A percentile compares a stretch with the other conserved stretches of the same genome.
These are phyloP conservation scores for Dendrolimus kikuchii DNA, from an alignment of 1,140 invertebrate genomes.

Conservation along the genomic window DNA sequence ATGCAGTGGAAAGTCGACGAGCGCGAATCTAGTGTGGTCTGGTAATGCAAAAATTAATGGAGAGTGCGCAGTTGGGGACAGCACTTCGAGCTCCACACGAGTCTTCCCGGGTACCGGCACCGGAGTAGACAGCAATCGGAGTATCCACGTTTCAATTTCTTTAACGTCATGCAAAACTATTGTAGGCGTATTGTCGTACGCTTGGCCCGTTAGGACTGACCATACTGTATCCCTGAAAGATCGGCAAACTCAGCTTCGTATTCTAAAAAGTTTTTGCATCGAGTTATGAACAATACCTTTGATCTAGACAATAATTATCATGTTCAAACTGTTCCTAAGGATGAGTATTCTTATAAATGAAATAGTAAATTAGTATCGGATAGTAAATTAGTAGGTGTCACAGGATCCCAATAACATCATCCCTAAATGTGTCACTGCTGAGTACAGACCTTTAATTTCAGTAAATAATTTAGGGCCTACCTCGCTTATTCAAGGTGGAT, in stretches of 20 bases:
- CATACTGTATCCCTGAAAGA: constrained; percentile 89
- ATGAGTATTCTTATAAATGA: no score
- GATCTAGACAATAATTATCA: no score
- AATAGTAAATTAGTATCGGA: no score
- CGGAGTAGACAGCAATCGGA: constrained; percentile 94
- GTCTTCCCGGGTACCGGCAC: constrained; percentile 98
- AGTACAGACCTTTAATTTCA: no score
- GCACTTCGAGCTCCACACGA: constrained; percentile 93
- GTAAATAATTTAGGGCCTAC: no score
- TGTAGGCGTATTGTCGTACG: constrained; percentile 84
- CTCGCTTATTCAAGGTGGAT: no score
- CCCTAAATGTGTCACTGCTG: no score
- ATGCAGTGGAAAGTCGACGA: constrained; percentile 99
- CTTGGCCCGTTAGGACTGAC: constrained; percentile 86
- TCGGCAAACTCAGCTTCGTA: constrained; percentile 5
- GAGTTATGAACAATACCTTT: no score
- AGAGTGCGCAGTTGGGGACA: constrained; percentile 89
- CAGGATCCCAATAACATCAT: no score
- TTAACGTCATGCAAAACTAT: constrained; percentile 95
- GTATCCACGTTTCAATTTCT: constrained; percentile 99
- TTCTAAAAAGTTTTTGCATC: no score
- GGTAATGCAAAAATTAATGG: constrained; percentile 96
- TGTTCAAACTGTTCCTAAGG: no score
- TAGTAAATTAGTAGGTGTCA: no score
- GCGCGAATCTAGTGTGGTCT: constrained; percentile 95